Base-by-base conservation (phyloP, 1,140 invertebrate species). In the Asbolus verrucosus region DNA sequence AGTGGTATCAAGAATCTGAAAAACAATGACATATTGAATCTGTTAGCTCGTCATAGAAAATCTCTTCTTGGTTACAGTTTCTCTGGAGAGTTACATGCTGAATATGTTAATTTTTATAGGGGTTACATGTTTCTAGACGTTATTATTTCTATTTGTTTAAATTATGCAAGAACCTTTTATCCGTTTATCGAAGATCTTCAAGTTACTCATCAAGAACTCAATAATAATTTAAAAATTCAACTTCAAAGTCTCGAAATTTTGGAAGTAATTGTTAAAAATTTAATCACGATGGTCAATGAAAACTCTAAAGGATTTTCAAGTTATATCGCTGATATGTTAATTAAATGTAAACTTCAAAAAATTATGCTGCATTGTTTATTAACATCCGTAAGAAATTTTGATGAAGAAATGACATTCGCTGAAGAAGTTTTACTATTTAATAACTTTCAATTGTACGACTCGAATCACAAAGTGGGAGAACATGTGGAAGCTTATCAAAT, bases 61-160 rank as follows among this genome's bases (percentile, higher is more conserved):
- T 93, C 91, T 66, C 86, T 94, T 3, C 88, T 93, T 73, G 93
- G 93, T 1, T 88, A 90, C 75, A 90, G 90, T 61, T 95, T 94
- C 80, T 85, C 87, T 69, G 91, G 92, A 2, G 90, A 91, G 33
- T 82, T 87, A 4, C 86, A 81, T 46, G 83, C 84, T 1, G 88
- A 89, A 73, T 87, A 88, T 65, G 82, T 86, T 19, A 86, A 87
- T 9, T 83, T 84, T 3, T 89, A 89, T 73, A 80, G 92, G 1
- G 93, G 90, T 43, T 91, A 89, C 76, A 95, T 94, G 89, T 94
- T 94, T 76, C 81, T 96, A 21, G 94, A 96, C 81, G 86, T 94
- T 9, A 80, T 95, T 11, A 89, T 96, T 62, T 89, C 88, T 0
- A 83, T 92, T 16, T 92, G 92, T 79, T 82, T 96, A 54, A 93